Evolutionary conservation across 2,113 vertebrate genomes (phyloP), one percentile per base, ranked within the genome.

Genomic region (Microtus ochrogaster): DNA sequence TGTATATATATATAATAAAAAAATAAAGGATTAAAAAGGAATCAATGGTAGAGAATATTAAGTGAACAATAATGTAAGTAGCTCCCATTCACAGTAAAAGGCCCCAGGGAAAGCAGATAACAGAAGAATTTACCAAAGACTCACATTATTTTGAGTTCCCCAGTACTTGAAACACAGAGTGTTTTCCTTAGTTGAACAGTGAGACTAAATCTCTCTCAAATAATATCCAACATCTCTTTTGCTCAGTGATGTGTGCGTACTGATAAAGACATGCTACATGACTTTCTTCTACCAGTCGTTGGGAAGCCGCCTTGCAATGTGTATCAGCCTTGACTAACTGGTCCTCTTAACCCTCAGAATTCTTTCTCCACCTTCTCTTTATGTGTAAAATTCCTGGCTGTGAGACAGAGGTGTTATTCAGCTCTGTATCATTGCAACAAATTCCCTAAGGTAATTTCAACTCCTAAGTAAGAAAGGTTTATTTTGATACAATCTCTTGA

Each of bases 171-270:
- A 41, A 90, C 21, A 76, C 36, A 82, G 52, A 41, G 87, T 66
- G 73, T 96, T n/a, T 21, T 78, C 68, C 28, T 13, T 90, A 65
- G 93, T 63, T 77, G 68, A 49, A 30, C 10, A 66, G 7, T 33
- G 36, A 73, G 61, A 90, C 55, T 66, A 73, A 84, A 76, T 63
- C 36, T 84, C 85, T 63, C 52, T 94, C 68, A 72, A 81, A 86
- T 82, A 49, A 76, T 47, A 93, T 22, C 70, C 58, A 74, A 19
- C 30, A 36, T 55, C 36, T 49, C 72, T 30, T 88, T 73, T 36
- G 28, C 52, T 96, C 22, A 28, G 70, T 47, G 16, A 47, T 83
- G 4, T 39, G 13, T 7, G 0, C 2, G 5, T 72, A 30, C 26
- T 63, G 41, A 58, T 3, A 61, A 9, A 63, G 66, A 55, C 36